Evolutionary conservation across 1,140 invertebrate species (phyloP), one percentile per base, ranked within the genome.

Genomic region (Calliphora vicina): DNA sequence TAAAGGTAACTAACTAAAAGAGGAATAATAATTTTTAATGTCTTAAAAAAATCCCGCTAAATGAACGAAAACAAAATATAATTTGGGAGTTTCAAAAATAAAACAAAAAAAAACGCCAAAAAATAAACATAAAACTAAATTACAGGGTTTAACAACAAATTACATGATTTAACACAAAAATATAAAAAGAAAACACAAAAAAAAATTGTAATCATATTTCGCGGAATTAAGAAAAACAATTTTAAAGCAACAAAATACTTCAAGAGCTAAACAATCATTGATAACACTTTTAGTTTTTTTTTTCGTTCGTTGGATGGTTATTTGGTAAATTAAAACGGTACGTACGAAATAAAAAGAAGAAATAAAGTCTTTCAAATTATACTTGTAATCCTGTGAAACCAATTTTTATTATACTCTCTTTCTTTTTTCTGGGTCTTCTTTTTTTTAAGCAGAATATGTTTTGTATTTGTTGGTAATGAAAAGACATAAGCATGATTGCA

Each of bases 131-230:
- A 20, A 42, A 43, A 78, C n/a, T 78, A 78, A 78, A 78, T 78
- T 78, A 78, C 74, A 45, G 35, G 74, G 35, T 78, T 78, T 78
- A 78, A 78, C 74, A 78, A 42, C 35, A 78, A 78, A 78, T 78
- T 78, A n/a, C n/a, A n/a, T n/a, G n/a, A n/a, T n/a, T n/a, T n/a
- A n/a, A n/a, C n/a, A n/a, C n/a, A n/a, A n/a, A n/a, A n/a, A n/a
- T n/a, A n/a, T n/a, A n/a, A n/a, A n/a, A n/a, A n/a, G n/a, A n/a
- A n/a, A 78, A 78, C n/a, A 43, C 35, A 45, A 78, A 35, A 73
- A 43, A 43, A 43, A 50, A 50, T 23, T 67, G 17, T 67, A 67
- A 67, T 67, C 61, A 67, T 67, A 67, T 67, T 67, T 67, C 61
- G 61, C 61, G 61, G 61, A 67, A 67, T 23, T 67, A 67, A 67